Evolutionary conservation across 92 coral and sea anemone species (phyloP), one percentile per base, ranked within the genome.

Genomic region (Pocillopora meandrina): DNA sequence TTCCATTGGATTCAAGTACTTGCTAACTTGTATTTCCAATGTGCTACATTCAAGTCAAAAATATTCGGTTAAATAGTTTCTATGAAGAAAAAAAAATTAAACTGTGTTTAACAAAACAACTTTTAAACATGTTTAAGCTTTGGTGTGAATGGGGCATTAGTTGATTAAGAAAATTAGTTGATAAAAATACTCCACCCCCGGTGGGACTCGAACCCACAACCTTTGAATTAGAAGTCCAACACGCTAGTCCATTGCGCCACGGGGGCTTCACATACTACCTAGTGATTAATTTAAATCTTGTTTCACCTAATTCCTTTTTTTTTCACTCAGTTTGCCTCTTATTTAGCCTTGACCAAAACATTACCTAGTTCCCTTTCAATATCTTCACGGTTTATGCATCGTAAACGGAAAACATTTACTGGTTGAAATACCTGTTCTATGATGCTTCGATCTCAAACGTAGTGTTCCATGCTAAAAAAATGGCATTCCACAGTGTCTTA

Each of bases 171-270:
- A 42, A 69, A n/a, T n/a, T n/a, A 69, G 26, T 23, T 23, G 31
- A 26, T 26, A 34, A 67, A 65, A 65, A 26, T 3, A 26, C 16
- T 15, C 21, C 52, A 69, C 74, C 74, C 56, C 74, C 66, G 91
- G 91, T 90, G 93, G 91, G 91, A 87, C 85, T 87, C 85, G 85
- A 90, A 90, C 91, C 88, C 93, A 90, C 78, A 90, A 87, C 93
- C 91, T 90, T 90, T 90, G 93, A 82, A 90, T 72, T 90, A 92
- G 90, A 89, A 86, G 90, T 90, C 90, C 92, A 91, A 91, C 78
- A 70, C 93, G 83, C 92, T 81, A 75, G 90, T 88, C 92, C 92
- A 86, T 89, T 89, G 93, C 90, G 93, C 92, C 93, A 89, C 92
- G 84, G 90, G 82, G 90, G 87, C 75, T 47, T 31, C 55, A 33